Percentiles rank a stretch among this genome's conserved stretches.
phyloP scores from a whole-genome alignment of 2,888 invertebrate species.

The Carpatolechia fugitivella region DNA sequence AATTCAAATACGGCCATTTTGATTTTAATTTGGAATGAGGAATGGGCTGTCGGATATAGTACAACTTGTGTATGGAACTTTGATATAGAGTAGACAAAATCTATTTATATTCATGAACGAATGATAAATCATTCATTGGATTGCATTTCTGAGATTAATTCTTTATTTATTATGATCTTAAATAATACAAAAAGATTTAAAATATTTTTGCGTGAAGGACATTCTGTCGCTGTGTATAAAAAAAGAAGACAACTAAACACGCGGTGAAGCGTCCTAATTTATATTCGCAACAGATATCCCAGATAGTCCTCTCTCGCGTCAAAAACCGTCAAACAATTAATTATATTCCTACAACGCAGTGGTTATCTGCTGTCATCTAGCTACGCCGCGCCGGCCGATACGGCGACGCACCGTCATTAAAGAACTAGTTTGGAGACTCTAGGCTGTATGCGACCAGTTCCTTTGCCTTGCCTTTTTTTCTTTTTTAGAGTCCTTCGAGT shows the following conservation, averaged over 20 bases:
- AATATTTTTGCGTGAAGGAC: too few species aligned
- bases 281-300: not conserved
- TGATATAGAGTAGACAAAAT: not conserved
- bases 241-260: not conserved
- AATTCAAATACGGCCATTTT: conserved; percentile 11
- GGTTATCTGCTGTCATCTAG: conserved; percentile 64
- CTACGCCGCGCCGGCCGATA: conserved; percentile 1
- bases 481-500: not conserved
- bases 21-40: conserved; percentile 2
- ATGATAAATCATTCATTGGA: not conserved
- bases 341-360: conserved; percentile 33
- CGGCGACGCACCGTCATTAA: conserved; percentile 11
- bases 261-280: not conserved
- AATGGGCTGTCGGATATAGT: not conserved
- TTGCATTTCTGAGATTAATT: too few species aligned
- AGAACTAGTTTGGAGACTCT: conserved; percentile 1
- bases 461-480: not conserved
- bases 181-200: too few species aligned
- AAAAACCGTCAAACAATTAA: conserved; percentile 30
- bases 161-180: not conserved
- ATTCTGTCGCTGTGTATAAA: too few species aligned
- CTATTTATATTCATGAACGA: not conserved
- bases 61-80: not conserved
- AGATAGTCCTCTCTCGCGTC: not conserved
- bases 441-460: conserved; percentile 8